Conservation (phyloP, 2,113 vertebrate species). For the Spizaetus ornatus region DNA sequence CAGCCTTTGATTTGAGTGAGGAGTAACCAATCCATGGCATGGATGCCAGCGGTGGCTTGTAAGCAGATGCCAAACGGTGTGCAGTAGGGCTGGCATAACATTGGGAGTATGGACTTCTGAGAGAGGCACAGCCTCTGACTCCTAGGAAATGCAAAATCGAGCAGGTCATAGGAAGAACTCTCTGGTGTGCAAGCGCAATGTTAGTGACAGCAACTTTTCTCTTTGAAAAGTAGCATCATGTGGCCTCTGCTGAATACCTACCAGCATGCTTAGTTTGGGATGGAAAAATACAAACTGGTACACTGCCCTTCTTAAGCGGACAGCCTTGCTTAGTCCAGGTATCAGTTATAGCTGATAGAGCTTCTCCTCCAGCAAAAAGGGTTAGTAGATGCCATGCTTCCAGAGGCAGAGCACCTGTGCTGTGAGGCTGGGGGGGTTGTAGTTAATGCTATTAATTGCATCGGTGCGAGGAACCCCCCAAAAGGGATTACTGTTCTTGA, state of each 20-base stretch:
- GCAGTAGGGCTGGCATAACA: accelerated
- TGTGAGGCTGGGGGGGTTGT: background rate
- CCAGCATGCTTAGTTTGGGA: background rate
- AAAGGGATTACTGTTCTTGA: background rate
- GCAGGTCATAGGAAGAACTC: background rate
- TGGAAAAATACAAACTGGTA: background rate
- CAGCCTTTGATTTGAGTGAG: background rate
- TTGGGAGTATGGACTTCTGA: accelerated
- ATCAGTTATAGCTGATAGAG: background rate
- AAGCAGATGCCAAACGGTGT: background rate
- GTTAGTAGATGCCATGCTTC: background rate
- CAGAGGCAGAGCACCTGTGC: background rate
- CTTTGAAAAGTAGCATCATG: background rate
- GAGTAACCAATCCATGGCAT: background rate
- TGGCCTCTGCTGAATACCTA: background rate
- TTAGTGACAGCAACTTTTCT: background rate
- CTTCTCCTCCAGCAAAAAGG: background rate
- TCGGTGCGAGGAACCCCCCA: background rate
- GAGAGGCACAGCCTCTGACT: background rate
- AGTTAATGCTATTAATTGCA: background rate
- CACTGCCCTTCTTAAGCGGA: background rate
- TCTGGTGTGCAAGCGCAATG: background rate
- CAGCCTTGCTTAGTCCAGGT: background rate
- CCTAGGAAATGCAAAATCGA: background rate
- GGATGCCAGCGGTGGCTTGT: background rate